Evolutionary conservation across 2,888 invertebrate genomes (phyloP), one percentile per base, ranked within the genome.

Genomic region (Ecliptopera silaceata): DNA sequence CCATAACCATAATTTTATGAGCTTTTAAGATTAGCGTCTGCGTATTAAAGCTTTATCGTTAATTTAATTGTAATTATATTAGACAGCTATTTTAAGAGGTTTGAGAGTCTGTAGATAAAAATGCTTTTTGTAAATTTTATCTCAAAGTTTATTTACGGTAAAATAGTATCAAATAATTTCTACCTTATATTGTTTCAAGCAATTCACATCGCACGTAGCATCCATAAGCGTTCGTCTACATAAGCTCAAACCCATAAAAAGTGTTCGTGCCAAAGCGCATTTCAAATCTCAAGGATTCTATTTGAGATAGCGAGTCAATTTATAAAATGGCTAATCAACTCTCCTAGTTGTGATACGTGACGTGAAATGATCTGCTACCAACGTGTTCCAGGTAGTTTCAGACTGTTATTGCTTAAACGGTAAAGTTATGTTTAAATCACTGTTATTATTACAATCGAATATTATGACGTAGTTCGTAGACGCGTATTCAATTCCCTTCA

Each of bases 291-390:
- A 57, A 64, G 55, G 41, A 54, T 50, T 50, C 54, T 46, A 22
- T 46, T 36, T 34, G 47, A 55, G 53, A 53, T 58, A 57, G 49
- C 52, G 52, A 47, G 50, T 56, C 55, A 52, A 52, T 61, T 56
- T 61, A 55, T 57, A 51, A 61, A 66, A 61, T 49, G 47, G 63
- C 63, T 61, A 63, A 66, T 66, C 66, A 63, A 54, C 56, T 59
- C 57, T 55, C 54, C n/a, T n/a, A 61, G 57, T 47, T 41, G 45
- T 42, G 52, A 42, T 45, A 63, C 66, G 66, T 61, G 64, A 62
- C 50, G 57, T 44, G 42, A 53, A 48, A 49, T 20, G 47, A 43
- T 47, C 50, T 32, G 26, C 45, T 43, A 44, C 48, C 39, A 53
- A 20, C 41, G 53, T n/a, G 42, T 6, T n/a, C 11, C 29, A 22